These are phyloP conservation scores for Calliopsis andreniformis DNA, from an alignment of 1,140 invertebrate genomes.

Conservation along the genomic window DNA sequence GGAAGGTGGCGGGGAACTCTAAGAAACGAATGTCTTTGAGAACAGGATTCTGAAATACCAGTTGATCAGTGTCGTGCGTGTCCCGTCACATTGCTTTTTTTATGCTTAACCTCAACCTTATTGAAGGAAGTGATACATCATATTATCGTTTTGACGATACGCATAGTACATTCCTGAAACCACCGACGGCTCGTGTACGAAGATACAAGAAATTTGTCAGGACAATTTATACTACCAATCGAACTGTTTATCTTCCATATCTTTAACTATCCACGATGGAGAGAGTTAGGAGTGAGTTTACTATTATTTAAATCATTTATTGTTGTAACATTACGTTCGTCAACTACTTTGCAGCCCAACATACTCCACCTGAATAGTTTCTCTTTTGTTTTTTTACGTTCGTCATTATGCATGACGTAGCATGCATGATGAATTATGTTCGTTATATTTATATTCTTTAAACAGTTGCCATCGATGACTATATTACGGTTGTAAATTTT, in stretches of 20 bases:
- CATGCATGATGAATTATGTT: not conserved
- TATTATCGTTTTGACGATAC: conserved; percentile 8
- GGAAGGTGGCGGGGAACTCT: not conserved
- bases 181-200: too few relatives aligned
- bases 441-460: not conserved
- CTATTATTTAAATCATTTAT: not conserved
- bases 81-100: not conserved
- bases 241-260: not conserved
- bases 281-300: conserved; percentile 27
- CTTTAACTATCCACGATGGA: conserved; percentile 21
- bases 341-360: not conserved
- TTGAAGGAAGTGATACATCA: conserved; percentile 16
- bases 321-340: not conserved
- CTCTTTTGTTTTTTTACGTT: not conserved
- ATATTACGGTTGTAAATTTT: not conserved
- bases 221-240: not conserved
- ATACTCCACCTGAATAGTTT: too few relatives aligned
- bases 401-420: not conserved
- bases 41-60: conserved; percentile 27
- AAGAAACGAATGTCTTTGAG: conserved; percentile 6
- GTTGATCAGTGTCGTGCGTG: conserved; percentile 8
- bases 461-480: not conserved
- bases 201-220: not conserved
- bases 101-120: conserved; percentile 51
- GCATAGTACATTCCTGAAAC: not conserved